Percentiles rank a stretch among this genome's conserved stretches.
Conservation (phyloP, 2,797 vertebrate species). For the Aplochiton taeniatus region DNA sequence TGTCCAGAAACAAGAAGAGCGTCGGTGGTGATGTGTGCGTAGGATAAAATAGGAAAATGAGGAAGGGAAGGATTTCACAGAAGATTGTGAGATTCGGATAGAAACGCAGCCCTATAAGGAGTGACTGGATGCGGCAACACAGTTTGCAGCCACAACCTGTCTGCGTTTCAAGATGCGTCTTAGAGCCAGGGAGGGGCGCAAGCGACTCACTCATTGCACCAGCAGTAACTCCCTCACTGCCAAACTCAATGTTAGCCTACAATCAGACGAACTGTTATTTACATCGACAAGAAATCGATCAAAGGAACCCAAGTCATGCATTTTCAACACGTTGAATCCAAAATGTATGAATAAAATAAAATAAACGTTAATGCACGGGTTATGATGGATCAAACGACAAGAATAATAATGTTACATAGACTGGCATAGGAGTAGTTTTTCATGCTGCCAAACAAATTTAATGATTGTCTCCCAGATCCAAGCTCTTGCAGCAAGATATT, state of each 20-base stretch:
- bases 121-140: conserved; percentile 69
- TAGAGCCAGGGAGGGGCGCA: conserved; percentile 61
- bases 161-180: conserved; percentile 38
- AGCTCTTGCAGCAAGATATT: no score
- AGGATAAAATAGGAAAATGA: background rate
- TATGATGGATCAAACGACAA: no score
- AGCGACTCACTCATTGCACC: conserved; percentile 60
- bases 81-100: conserved; percentile 52
- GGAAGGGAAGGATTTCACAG: conserved; percentile 24
- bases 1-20: conserved; percentile 7
- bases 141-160: conserved; percentile 57
- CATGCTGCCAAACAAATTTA: no score
- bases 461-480: no score
- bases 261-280: background rate
- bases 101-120: conserved; percentile 56
- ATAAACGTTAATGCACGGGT: no score
- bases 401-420: no score
- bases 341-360: no score
- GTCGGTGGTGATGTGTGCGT: conserved; percentile 10
- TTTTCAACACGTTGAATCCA: no score
- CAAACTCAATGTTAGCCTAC: background rate
- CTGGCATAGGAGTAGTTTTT: no score
- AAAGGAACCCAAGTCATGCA: no score
- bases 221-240: conserved; percentile 69
- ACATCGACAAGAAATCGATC: no score